Evolutionary conservation across 2,113 vertebrate species (phyloP), one percentile per base, ranked within the genome.

Genomic region (Diadophis punctatus): DNA sequence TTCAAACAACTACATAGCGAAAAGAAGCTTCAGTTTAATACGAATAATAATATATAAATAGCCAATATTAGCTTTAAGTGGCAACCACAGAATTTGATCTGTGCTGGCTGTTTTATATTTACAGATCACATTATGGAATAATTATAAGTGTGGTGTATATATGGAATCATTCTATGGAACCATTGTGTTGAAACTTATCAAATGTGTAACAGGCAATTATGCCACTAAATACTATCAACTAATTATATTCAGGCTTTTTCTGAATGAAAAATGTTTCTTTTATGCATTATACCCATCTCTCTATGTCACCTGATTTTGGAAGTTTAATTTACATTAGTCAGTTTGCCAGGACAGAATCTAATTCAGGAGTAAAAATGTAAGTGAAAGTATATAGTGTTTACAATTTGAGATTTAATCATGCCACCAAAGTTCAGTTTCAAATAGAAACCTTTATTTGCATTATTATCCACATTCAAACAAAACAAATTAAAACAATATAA

Each of bases 381-480:
- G 84, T 49, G 12, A 34, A 86, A 16, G 55, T 87, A 60, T 34
- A 60, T 91, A 46, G 34, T 25, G 53, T 74, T 74, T 20, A 89
- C 27, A 43, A 53, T 12, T 89, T 52, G 86, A 20, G 6, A 92
- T 51, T 16, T 92, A 30, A 94, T 86, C 43, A 2, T n/a, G 9
- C 56, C 91, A 95, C 85, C 74, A 87, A 92, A 25, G 88, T 95
- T 93, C 87, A 80, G 87, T 97, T 98, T 99, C 99, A 99, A 99
- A 99, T 99, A 99, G 97, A 99, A 99, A 98, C 98, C 98, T 99
- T 98, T 99, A 99, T 99, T 99, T 99, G 99, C 99, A 99, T 97
- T 94, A 97, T 98, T 98, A 98, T 98, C 98, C 98, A 98, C 98
- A 98, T 98, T 97, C 96, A 98, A 97, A 97, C 97, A 98, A 96